Percentiles rank a stretch among this genome's conserved stretches.
These are phyloP conservation scores for Bungarus multicinctus DNA, from an alignment of 2,113 vertebrate genomes.

Conservation along the genomic window DNA sequence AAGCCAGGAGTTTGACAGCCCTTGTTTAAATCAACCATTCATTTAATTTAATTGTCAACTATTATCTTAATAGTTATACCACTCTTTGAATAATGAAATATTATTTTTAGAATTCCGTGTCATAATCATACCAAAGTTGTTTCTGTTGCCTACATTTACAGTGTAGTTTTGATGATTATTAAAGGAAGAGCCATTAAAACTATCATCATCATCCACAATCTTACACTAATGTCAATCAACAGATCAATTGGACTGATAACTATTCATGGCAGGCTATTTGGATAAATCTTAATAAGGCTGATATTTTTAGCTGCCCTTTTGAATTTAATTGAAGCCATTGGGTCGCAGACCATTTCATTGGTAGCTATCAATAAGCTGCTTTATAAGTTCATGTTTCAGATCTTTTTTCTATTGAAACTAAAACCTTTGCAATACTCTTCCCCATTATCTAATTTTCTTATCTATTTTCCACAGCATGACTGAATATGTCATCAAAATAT, in stretches of 20 bases:
- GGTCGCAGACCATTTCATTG: conserved; percentile 3
- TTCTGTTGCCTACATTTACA: not conserved
- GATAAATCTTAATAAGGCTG: conserved; percentile 6
- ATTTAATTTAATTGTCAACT: not conserved
- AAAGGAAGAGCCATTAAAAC: not conserved
- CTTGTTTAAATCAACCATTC: not conserved
- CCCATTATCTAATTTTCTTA: not conserved
- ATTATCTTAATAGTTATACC: not conserved
- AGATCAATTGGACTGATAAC: not conserved
- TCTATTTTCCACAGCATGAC: not conserved
- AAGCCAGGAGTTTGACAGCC: no score
- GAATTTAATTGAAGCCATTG: conserved; percentile 21
- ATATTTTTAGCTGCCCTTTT: not conserved
- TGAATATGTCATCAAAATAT: not conserved
- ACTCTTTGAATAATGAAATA: not conserved
- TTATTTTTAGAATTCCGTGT: not conserved
- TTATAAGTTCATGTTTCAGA: not conserved
- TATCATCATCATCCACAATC: not conserved
- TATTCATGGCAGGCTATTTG: not conserved
- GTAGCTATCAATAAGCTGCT: conserved; percentile 1
- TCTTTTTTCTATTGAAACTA: conserved; percentile 6
- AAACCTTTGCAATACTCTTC: conserved; percentile 4
- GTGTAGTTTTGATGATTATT: not conserved
- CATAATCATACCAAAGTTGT: not conserved
- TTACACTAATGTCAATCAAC: not conserved